Evolutionary conservation across 2,113 vertebrate species (phyloP), one percentile per base, ranked within the genome.

Genomic region (Recurvirostra avosetta): DNA sequence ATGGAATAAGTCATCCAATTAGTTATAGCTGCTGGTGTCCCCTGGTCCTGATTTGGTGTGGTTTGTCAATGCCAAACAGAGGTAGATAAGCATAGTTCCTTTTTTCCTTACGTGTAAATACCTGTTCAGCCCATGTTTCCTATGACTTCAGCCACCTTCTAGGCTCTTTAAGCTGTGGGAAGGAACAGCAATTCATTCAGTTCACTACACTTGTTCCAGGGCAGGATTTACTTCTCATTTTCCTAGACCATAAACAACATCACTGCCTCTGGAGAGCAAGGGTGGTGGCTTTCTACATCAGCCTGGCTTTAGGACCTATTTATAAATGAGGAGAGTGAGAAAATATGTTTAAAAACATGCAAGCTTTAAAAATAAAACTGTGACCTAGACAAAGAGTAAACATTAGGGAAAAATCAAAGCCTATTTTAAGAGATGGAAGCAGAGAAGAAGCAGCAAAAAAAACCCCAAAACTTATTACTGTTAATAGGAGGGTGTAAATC

Each of bases 301-400:
- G 75, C 41, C 49, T 74, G 43, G 72, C 49, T 68, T 91, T 55
- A 72, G 61, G 43, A 63, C 50, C 88, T 96, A 81, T 95, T 95
- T 97, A 92, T 92, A 94, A 90, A 90, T 20, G 58, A 68, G 55
- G 15, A 91, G 66, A 91, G 88, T 86, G 61, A 96, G 91, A 87
- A 95, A 94, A 92, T 92, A 84, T 5, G 22, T 86, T 94, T 88
- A 40, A 91, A 96, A 95, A 85, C 90, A 91, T 38, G 61, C 62
- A 55, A 76, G 79, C 55, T 96, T 96, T 90, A 90, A 94, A 96
- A 97, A 97, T 86, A 90, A 94, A 97, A 83, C 63, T 5, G 2
- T 88, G 77, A 79, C 95, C 92, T 92, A 96, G 89, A 91, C 95
- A 78, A 80, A 88, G 56, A 88, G 40, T 95, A 93, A 95, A 93